Evolutionary conservation across 2,113 vertebrate species (phyloP), one percentile per base, ranked within the genome.

Genomic region (Australoheros scitulus): DNA sequence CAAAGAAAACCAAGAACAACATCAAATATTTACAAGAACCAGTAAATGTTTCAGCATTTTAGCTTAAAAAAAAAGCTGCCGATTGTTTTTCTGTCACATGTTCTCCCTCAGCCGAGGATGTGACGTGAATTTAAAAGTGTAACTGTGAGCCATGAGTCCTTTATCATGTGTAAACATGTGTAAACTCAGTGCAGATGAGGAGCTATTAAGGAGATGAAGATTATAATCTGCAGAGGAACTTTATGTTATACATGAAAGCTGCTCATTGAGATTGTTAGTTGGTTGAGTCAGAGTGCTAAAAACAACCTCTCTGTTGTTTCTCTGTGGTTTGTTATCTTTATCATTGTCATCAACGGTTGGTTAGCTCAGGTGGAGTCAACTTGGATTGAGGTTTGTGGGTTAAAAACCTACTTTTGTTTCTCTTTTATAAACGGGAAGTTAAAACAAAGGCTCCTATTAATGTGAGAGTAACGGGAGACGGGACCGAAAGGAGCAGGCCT

Each of bases 361-460:
- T 64, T 80, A 22, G 20, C 55, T 57, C 32, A 55, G 29, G 14
- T 76, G 24, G 4, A 17, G 7, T 22, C 15, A 5, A 59, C 63
- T 55, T 4, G 22, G 13, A 55, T 50, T 65, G 68, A 77, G 79
- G 79, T 80, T 90, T 87, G 43, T 29, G 43, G 78, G 56, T 1
- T 72, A 63, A 4, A 77, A 34, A 14, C 1, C 10, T 11, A 3
- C 1, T 41, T 50, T 52, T 61, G 4, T 11, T 77, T 75, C n/a
- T 38, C 5, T 29, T 43, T 61, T 9, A 47, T 80, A 32, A 59
- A 32, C 14, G 0, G 15, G 32, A 76, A 79, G 9, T 43, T 59
- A 52, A 80, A 58, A 61, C 56, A 38, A 60, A 60, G 20, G 10
- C 26, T 14, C 6, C 0, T 43, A 8, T 58, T 22, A 41, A 18